phyloP scores from a whole-genome alignment of 2,113 vertebrate genomes.

The Ictidomys tridecemlineatus region DNA sequence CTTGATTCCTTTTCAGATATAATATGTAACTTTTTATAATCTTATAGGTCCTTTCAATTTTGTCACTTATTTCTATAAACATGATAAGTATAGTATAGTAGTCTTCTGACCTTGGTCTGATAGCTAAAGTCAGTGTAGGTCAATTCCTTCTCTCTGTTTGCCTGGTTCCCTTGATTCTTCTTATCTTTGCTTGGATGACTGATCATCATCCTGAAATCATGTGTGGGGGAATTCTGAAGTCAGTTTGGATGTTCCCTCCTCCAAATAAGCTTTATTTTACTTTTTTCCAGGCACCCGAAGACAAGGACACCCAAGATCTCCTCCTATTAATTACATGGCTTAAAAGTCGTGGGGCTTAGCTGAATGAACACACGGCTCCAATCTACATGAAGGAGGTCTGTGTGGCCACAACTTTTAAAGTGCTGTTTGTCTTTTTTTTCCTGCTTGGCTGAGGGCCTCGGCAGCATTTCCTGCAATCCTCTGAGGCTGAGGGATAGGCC shows the following conservation, averaged over 20 bases:
- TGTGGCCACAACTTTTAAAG: neutral
- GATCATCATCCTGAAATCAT: neutral
- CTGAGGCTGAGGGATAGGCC: neutral
- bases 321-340: neutral
- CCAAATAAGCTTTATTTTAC: neutral
- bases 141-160: constrained; percentile 17
- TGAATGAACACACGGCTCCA: neutral
- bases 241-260: neutral
- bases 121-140: neutral
- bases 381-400: neutral
- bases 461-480: neutral
- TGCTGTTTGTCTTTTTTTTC: neutral
- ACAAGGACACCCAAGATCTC: neutral
- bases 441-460: neutral
- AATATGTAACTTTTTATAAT: neutral
- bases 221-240: neutral
- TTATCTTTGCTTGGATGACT: neutral
- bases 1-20: constrained; percentile 33
- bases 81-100: neutral
- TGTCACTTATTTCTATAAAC: constrained; percentile 5
- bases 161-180: neutral
- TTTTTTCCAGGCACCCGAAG: neutral
- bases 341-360: neutral
- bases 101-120: neutral
- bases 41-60: neutral